phyloP scores from a whole-genome alignment of 2,888 invertebrate species.

The Caenorhabditis doughertyi region DNA sequence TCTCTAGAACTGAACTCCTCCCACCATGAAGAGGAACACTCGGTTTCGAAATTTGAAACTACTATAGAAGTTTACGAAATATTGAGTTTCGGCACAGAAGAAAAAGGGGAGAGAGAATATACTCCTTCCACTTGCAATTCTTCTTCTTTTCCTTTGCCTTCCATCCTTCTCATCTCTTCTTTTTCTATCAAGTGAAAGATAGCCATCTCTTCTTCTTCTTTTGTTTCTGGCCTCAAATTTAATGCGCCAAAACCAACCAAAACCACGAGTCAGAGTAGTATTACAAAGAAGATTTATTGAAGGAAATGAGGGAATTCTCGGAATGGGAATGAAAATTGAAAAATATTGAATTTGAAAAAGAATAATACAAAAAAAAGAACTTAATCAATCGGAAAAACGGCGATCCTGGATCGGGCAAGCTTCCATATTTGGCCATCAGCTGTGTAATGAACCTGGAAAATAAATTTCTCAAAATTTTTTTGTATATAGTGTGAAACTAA shows the following conservation, averaged over 20 bases:
- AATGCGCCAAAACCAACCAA: constrained; percentile 15
- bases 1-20: too few relatives aligned
- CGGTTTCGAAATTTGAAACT: background rate
- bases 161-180: constrained; percentile 1
- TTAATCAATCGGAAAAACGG: constrained; percentile 42
- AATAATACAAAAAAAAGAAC: background rate
- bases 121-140: background rate
- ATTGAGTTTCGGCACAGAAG: background rate
- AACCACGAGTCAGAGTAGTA: constrained; percentile 17
- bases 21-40: too few relatives aligned
- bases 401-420: constrained; percentile 49
- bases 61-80: constrained; percentile 15
- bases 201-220: constrained; percentile 12
- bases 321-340: background rate
- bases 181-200: constrained; percentile 27
- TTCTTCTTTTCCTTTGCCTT: constrained; percentile 1
- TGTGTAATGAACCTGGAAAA: constrained; percentile 61
- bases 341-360: background rate
- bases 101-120: background rate
- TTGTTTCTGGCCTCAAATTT: constrained; percentile 28
- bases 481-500: background rate
- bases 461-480: background rate
- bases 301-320: too few relatives aligned
- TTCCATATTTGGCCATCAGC: constrained; percentile 62
- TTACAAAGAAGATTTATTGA: background rate